These are phyloP conservation scores for Steinernema khuongi DNA, from an alignment of 1,140 invertebrate species.

Conservation along the genomic window DNA sequence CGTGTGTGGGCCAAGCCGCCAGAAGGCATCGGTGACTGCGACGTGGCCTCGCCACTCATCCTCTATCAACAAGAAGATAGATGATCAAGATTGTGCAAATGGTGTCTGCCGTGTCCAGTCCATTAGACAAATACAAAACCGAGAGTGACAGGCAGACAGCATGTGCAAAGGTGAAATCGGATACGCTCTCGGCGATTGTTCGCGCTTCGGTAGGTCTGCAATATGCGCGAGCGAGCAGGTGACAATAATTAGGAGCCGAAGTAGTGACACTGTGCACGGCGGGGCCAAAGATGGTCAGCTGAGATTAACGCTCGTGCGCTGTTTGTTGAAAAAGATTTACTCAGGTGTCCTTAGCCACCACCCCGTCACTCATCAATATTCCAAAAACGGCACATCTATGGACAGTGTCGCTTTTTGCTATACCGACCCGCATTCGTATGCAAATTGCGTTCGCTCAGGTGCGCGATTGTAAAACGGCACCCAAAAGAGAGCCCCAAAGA, in stretches of 20 bases:
- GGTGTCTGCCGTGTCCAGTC: slow-evolving; percentile 11
- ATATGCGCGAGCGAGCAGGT: slow-evolving; percentile 14
- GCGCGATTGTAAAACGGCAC: slow-evolving; percentile 13
- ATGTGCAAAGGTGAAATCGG: slow-evolving; percentile 16
- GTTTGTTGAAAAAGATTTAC: neutral
- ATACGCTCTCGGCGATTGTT: slow-evolving; percentile 15
- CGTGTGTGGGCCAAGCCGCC: neutral
- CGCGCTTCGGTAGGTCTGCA: slow-evolving; percentile 6
- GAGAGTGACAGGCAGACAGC: neutral
- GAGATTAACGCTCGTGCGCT: neutral
- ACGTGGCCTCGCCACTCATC: neutral
- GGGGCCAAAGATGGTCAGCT: neutral
- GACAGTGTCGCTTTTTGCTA: neutral
- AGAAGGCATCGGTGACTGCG: neutral
- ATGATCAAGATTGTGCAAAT: slow-evolving; percentile 8
- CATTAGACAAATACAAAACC: slow-evolving; percentile 11
- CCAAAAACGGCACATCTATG: neutral
- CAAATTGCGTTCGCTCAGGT: neutral
- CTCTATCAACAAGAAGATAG: neutral
- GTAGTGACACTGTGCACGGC: neutral
- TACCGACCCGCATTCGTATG: slow-evolving; percentile 6
- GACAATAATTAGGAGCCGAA: slow-evolving; percentile 9
- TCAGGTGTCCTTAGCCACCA: neutral
- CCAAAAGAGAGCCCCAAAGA: neutral
- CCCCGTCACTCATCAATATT: neutral